These are phyloP conservation scores for Blastomussa wellsi DNA, from an alignment of 92 coral and sea anemone species.

Conservation along the genomic window DNA sequence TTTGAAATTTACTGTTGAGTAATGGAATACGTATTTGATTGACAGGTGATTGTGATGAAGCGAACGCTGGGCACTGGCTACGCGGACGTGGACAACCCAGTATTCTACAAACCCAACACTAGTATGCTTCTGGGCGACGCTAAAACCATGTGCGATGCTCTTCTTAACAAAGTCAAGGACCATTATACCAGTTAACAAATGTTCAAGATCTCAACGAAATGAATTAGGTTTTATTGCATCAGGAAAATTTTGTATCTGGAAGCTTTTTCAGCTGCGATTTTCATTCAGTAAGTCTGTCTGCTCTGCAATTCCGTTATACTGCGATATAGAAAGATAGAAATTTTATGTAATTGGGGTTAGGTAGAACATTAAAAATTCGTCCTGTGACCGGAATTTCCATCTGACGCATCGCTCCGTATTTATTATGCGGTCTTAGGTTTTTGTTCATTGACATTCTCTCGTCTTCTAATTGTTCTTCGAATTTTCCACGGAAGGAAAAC, in stretches of 20 bases:
- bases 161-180: constrained; percentile 67
- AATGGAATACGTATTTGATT: background rate
- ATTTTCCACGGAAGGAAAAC: background rate
- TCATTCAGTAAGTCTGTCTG: background rate
- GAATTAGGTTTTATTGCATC: background rate
- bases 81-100: constrained; percentile 99
- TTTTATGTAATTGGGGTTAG: constrained; percentile 4
- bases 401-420: background rate
- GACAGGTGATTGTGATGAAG: constrained; percentile 97
- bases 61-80: constrained; percentile 98
- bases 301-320: background rate
- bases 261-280: constrained; percentile 1
- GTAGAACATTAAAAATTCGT: constrained; percentile 6
- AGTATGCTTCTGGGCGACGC: constrained; percentile 99
- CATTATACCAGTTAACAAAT: constrained; percentile 70
- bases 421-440: background rate
- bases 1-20: background rate
- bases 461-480: background rate
- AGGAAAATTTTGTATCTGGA: constrained; percentile 7
- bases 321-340: background rate
- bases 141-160: constrained; percentile 87
- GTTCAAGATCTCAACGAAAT: background rate
- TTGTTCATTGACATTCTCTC: background rate
- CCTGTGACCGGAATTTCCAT: background rate
- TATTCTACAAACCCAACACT: constrained; percentile 92